Evolutionary conservation across 1,140 invertebrate species (phyloP).

Genomic region (Drosophila sp.): DNA sequence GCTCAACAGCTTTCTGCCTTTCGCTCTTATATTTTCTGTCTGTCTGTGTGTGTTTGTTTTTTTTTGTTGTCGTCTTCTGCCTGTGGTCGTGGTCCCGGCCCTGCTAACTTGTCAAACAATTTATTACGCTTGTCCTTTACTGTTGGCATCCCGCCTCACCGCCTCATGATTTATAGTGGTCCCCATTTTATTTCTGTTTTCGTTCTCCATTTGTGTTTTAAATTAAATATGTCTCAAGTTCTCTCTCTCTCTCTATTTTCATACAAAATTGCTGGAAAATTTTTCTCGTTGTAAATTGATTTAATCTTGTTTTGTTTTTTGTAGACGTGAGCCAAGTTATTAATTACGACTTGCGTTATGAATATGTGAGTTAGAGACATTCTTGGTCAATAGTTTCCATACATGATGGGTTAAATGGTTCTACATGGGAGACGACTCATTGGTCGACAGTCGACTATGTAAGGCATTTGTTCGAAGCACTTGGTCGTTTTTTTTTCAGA

Average conservation of each 20-base stretch:
- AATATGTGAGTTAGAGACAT: no score
- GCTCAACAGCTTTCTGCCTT: conserved; percentile 43
- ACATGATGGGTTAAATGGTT: no score
- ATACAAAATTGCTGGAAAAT: neutral
- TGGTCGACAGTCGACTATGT: no score
- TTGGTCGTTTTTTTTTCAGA: no score
- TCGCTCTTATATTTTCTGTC: neutral
- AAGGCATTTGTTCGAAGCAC: no score
- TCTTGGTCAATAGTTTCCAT: no score
- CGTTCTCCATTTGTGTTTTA: conserved; percentile 3
- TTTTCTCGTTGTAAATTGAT: neutral
- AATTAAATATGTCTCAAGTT: conserved; percentile 14
- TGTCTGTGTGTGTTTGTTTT: no score
- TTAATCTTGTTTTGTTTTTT: neutral
- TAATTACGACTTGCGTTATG: no score
- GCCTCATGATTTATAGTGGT: conserved; percentile 32
- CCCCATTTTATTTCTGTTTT: conserved; percentile 3
- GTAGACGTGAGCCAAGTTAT: no score
- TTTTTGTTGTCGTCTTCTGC: neutral
- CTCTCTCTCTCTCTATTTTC: neutral
- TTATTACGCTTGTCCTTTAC: conserved; percentile 60
- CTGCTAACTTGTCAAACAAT: conserved; percentile 78
- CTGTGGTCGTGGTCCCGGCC: conserved; percentile 11
- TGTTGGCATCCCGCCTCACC: neutral
- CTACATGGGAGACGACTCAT: no score